Percentiles rank a stretch among this genome's conserved stretches.
These are phyloP conservation scores for Seira ritae DNA, from an alignment of 2,888 invertebrate genomes.

Conservation along the genomic window DNA sequence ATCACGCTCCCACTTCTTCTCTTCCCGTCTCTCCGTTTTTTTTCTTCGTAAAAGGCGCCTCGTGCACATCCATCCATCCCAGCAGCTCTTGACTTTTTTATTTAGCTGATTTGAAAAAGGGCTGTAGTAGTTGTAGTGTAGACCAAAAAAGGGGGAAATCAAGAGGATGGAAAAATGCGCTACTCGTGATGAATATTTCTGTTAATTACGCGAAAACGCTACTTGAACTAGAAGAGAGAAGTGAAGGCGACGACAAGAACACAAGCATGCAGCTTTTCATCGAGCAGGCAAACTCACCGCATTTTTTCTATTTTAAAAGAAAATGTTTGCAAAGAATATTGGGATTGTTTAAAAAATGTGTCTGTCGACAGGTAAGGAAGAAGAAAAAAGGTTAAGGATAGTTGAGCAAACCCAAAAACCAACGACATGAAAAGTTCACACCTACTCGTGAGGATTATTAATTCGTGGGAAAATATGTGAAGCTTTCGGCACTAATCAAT, in stretches of 20 bases:
- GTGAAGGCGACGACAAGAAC: background rate
- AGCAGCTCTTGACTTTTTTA: background rate
- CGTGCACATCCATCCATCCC: conserved; percentile 25
- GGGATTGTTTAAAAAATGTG: background rate
- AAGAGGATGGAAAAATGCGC: conserved; percentile 25
- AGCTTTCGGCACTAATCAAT: conserved; percentile 38
- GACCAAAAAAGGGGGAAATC: conserved; percentile 46
- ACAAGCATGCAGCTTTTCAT: conserved; percentile 8
- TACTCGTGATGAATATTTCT: conserved; percentile 51
- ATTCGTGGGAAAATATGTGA: conserved; percentile 24
- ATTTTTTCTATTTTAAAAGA: background rate
- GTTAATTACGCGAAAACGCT: conserved; percentile 56
- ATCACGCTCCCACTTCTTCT: conserved; percentile 39
- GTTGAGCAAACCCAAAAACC: background rate
- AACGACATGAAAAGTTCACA: conserved; percentile 37
- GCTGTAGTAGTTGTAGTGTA: background rate
- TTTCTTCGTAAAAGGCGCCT: conserved; percentile 36
- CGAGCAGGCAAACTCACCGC: background rate
- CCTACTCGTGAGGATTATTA: conserved; percentile 31
- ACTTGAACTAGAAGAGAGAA: conserved; percentile 39
- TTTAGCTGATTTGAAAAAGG: conserved; percentile 28
- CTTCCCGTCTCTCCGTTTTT: background rate
- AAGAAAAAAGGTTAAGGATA: background rate
- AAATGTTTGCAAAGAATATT: background rate
- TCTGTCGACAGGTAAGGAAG: conserved; percentile 16